Base-by-base conservation (phyloP, 2,888 invertebrate species). In the Cantharis nigra region DNA sequence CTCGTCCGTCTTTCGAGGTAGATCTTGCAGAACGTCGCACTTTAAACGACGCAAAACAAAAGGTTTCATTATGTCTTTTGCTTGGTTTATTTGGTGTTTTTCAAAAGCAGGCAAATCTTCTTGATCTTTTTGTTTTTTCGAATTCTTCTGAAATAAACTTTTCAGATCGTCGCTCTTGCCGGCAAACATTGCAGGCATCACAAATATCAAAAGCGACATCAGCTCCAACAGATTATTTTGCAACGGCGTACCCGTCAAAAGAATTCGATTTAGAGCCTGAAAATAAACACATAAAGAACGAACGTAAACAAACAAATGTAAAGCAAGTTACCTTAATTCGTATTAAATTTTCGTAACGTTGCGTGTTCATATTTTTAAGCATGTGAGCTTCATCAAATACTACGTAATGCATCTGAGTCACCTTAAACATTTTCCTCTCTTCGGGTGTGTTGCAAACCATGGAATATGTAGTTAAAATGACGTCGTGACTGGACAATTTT, bases 371-470 rank as follows among this genome's bases (percentile, higher is more conserved):
- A 86, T 98, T 99, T 88, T 99, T 99, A 49, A 99, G 90, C 97
- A 98, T 98, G 87, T 99, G 98, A 0, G 98, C 98, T 86, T 99
- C 99, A 87, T 99, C 99, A 86, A 98, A 98, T 20, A 99, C 91
- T 0, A 98, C 97, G 86, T 98, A 98, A 86, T 97, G 94, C 87
- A 98, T 93, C 69, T 93, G 92, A 78, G 96, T 95, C 62, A 97
- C 95, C 77, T 97, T 94, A 87, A 98, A 96, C 91, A 96, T 93
- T 87, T 97, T 95, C 77, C 97, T 94, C 85, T 96, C 96, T 85
- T 98, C 98, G 0, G 96, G 93, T 79, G 94, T 95, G 80, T 96
- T 97, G 82, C 93, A 93, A 23, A 97, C 94, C 91, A 97, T 94
- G 81, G 94, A 91, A 84, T 92, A 92, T 0, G 98, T 98, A 69